A percentile compares a stretch with the other conserved stretches of the same genome.
phyloP scores from a whole-genome alignment of 2,888 invertebrate genomes.

The Pecten maximus region DNA sequence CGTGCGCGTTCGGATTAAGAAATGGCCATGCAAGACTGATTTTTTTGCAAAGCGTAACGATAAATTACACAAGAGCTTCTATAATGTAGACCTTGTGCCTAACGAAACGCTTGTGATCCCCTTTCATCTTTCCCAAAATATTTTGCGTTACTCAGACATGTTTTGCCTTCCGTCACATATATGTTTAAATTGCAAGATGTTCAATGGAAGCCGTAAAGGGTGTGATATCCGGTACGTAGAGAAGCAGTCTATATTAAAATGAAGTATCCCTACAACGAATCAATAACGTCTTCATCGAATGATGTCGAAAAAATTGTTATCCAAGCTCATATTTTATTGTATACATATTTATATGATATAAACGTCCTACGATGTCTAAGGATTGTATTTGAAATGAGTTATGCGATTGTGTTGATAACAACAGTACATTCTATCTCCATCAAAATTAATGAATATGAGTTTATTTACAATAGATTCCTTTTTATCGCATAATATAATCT shows the following conservation, averaged over 20 bases:
- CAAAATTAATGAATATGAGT: not conserved
- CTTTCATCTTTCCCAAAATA: slow-evolving; percentile 21
- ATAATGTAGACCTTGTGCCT: slow-evolving; percentile 5
- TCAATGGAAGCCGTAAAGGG: not conserved
- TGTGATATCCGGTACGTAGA: not conserved
- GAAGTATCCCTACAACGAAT: not conserved
- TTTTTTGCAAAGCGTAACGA: slow-evolving; percentile 30
- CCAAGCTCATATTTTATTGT: no score
- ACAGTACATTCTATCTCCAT: not conserved
- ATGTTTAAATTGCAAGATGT: not conserved
- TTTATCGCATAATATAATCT: not conserved
- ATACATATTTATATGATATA: not conserved
- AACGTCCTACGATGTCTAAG: not conserved
- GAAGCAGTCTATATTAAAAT: not conserved
- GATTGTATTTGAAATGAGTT: not conserved
- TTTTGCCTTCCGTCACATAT: not conserved
- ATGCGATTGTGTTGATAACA: not conserved
- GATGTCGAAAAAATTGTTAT: no score
- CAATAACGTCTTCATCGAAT: not conserved
- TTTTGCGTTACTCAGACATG: slow-evolving; percentile 1
- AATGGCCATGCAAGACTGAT: slow-evolving; percentile 25
- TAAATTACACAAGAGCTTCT: slow-evolving; percentile 28
- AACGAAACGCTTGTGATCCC: not conserved
- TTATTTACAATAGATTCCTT: not conserved
- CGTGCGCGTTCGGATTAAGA: slow-evolving; percentile 33